Evolutionary conservation across 2,113 vertebrate genomes (phyloP).

Genomic region (Plecturocebus donacophilus): DNA sequence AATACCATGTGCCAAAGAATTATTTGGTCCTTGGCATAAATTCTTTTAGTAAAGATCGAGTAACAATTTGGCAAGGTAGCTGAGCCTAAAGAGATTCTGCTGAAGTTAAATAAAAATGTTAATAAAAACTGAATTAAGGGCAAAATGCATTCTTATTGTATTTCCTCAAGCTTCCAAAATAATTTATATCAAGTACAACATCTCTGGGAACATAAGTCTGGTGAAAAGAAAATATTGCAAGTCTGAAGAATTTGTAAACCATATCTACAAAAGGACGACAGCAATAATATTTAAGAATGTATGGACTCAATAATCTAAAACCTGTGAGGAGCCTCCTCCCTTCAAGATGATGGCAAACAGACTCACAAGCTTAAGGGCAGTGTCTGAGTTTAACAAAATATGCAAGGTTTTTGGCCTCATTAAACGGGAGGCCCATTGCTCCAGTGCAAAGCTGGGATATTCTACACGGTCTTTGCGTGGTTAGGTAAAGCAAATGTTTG

Average conservation of each 20-base stretch:
- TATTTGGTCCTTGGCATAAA: background rate
- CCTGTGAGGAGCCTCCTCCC: background rate
- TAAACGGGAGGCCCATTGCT: background rate
- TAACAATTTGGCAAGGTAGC: background rate
- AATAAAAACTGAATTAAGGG: background rate
- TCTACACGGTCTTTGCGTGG: background rate
- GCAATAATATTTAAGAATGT: background rate
- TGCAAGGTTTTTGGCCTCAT: background rate
- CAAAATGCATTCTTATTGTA: background rate
- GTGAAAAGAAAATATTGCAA: background rate
- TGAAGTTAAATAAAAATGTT: background rate
- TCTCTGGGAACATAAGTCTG: background rate
- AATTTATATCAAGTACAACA: background rate
- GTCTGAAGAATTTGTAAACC: background rate
- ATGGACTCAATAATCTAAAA: background rate
- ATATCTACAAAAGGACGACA: background rate
- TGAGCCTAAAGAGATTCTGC: background rate
- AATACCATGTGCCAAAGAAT: background rate
- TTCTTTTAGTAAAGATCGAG: background rate
- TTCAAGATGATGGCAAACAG: background rate
- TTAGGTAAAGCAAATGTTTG: background rate
- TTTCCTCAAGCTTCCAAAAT: background rate
- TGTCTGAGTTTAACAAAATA: background rate
- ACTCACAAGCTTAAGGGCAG: background rate
- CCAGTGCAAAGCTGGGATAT: background rate